Evolutionary conservation across 2,113 vertebrate species (phyloP).

Genomic region (Triplophysa dalaica): DNA sequence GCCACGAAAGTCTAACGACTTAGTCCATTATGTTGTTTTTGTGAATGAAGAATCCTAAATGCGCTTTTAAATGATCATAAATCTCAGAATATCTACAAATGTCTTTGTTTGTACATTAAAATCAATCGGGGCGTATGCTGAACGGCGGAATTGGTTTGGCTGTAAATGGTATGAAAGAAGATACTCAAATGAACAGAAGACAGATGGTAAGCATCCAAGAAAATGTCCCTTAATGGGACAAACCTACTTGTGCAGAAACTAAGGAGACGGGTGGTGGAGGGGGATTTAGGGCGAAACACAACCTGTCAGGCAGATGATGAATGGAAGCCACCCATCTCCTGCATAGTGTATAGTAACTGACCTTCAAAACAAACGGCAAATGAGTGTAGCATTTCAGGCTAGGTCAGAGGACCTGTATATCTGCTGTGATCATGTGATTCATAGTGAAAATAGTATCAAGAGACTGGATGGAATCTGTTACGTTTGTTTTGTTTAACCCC

Average conservation of each 20-base stretch:
- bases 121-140: neutral
- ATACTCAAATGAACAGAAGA: constrained; percentile 37
- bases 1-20: constrained; percentile 9
- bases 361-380: constrained; percentile 58
- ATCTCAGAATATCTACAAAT: neutral
- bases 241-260: constrained; percentile 42
- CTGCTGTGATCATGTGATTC: constrained; percentile 54
- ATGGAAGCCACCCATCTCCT: constrained; percentile 68
- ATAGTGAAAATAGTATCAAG: constrained; percentile 42
- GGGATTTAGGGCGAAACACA: constrained; percentile 63
- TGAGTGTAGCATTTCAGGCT: neutral
- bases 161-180: constrained; percentile 4
- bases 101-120: neutral
- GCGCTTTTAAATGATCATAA: constrained; percentile 8
- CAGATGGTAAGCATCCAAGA: constrained; percentile 16
- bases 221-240: constrained; percentile 34
- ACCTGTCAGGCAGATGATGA: constrained; percentile 67
- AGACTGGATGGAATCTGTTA: neutral
- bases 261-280: constrained; percentile 14
- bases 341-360: constrained; percentile 61
- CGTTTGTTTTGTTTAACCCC: neutral
- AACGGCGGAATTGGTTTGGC: neutral
- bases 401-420: neutral
- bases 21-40: constrained; percentile 27
- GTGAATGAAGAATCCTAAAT: constrained; percentile 22